Conservation (phyloP, 2,888 invertebrate genomes). For the Busseola fusca region DNA sequence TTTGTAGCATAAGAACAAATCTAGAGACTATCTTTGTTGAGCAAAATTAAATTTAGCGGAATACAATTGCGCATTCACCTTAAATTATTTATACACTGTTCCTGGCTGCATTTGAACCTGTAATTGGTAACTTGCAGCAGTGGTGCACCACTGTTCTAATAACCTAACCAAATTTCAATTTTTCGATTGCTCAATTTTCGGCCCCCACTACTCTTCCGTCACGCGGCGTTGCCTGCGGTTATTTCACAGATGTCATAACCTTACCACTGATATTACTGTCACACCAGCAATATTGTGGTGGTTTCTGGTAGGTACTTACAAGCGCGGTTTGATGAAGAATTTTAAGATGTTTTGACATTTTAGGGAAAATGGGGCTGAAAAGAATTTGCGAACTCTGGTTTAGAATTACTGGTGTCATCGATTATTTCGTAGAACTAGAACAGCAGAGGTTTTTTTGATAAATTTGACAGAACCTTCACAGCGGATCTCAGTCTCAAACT, state of each 20-base stretch:
- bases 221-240: constrained; percentile 41
- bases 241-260: constrained; percentile 51
- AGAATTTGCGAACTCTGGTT: constrained; percentile 8
- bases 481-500: too few species aligned
- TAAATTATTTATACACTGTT: background rate
- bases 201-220: constrained; percentile 14
- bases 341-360: constrained; percentile 29
- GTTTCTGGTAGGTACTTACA: constrained; percentile 1
- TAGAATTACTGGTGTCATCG: background rate
- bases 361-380: constrained; percentile 5
- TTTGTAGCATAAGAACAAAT: too few species aligned
- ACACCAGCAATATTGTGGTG: constrained; percentile 50
- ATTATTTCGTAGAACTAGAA: background rate
- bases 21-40: too few species aligned
- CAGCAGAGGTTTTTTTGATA: accelerated
- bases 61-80: too few species aligned
- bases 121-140: too few species aligned
- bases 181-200: constrained; percentile 39
- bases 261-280: constrained; percentile 35
- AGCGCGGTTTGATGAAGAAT: constrained; percentile 47
- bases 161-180: background rate
- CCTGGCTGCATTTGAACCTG: background rate
- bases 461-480: too few species aligned
- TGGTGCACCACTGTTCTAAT: background rate
- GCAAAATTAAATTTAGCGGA: too few species aligned